Base-by-base conservation (phyloP, 2,888 invertebrate genomes). In the Meteorus colon region DNA sequence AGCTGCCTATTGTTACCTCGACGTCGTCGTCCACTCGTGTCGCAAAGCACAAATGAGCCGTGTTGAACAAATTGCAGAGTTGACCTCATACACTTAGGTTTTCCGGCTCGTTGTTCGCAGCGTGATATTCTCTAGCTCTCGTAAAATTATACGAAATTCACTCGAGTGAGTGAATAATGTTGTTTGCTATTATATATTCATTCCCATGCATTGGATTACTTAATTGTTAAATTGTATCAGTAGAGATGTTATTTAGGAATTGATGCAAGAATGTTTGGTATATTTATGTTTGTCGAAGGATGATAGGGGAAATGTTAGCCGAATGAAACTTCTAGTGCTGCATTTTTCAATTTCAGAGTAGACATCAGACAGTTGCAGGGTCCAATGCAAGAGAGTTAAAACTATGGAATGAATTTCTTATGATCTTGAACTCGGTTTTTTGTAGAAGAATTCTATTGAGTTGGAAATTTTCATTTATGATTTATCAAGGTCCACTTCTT, bases 31-130 rank as follows among this genome's bases (percentile, higher is more conserved):
- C 73, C 73, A 75, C 78, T 78, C 74, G 68, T 74, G 66, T 73
- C 73, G 59, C 67, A 66, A 65, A 72, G 76, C 51, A 37, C 60
- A 76, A 68, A 71, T 71, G 70, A 74, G 45, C 72, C 16, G 74
- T 76, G 72, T 77, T 73, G 74, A 77, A 78, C 75, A 79, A 78
- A 80, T 79, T 79, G 76, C 76, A 59, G 66, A 48, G 70, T 70
- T 77, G 76, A 79, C 75, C 74, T 73, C 19, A 48, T 19, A 70
- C 34, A 51, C 45, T 45, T 14, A 55, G 66, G 16, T 60, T 65
- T 37, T 51, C 31, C 10, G 34, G 41, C 45, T 12, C 8, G 29
- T 24, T 62, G 6, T 70, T 70, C 16, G 51, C 27, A 37, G 65
- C 63, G 34, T 37, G 19, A 24, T 65, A 65, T 65, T 65, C 37